Evolutionary conservation across 2,888 invertebrate genomes (phyloP).

Genomic region (Melanargia galathea): DNA sequence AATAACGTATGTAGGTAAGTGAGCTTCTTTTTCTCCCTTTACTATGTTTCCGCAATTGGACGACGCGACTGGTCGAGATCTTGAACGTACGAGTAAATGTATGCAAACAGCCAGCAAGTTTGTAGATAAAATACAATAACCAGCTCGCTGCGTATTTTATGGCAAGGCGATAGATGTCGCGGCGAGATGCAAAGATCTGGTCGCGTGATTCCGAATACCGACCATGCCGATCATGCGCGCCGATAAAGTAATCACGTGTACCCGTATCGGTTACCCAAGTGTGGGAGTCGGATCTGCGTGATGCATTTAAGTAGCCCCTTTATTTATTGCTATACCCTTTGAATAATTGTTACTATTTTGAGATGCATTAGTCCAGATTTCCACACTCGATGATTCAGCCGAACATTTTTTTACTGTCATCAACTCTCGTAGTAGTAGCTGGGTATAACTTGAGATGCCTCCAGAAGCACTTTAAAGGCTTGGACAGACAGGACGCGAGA

Average conservation of each 20-base stretch:
- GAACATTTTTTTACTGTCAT: background rate
- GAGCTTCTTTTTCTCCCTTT: background rate
- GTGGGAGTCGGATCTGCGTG: slow-evolving; percentile 50
- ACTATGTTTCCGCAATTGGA: slow-evolving; percentile 9
- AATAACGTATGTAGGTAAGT: too few species aligned
- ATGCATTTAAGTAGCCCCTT: slow-evolving; percentile 32
- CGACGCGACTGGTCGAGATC: background rate
- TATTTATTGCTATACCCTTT: slow-evolving; percentile 33
- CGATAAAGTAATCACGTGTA: slow-evolving; percentile 69
- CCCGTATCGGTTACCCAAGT: slow-evolving; percentile 68
- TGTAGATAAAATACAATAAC: slow-evolving; percentile 16
- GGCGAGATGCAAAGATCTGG: slow-evolving; percentile 30
- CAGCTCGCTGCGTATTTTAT: slow-evolving; percentile 8
- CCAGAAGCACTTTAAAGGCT: too few species aligned
- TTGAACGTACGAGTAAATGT: slow-evolving; percentile 9
- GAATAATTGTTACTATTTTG: slow-evolving; percentile 21
- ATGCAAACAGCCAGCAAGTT: slow-evolving; percentile 14
- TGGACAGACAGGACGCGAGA: too few species aligned
- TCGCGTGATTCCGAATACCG: slow-evolving; percentile 61
- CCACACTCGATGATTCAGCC: background rate
- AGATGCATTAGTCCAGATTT: slow-evolving; percentile 19
- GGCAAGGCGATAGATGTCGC: slow-evolving; percentile 28
- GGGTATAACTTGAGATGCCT: too few species aligned
- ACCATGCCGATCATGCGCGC: slow-evolving; percentile 68
- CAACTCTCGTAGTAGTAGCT: background rate